Conservation (phyloP, 2,113 vertebrate species). For the Circaetus cinerascens region DNA sequence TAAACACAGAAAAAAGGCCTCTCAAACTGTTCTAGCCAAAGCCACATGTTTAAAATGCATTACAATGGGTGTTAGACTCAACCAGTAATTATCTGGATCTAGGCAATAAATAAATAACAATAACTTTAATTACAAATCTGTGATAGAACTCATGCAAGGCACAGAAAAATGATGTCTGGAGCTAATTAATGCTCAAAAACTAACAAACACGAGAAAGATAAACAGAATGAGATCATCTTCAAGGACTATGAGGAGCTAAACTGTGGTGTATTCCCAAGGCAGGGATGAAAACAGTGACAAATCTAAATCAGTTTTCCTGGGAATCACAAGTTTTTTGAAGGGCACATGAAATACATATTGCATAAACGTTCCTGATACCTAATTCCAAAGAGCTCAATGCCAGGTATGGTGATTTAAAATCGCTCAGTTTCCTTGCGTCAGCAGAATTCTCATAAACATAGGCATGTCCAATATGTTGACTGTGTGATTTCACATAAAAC, state of each 20-base stretch:
- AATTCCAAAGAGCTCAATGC: background rate
- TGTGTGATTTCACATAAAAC: background rate
- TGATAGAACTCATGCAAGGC: background rate
- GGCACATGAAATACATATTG: background rate
- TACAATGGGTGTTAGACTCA: background rate
- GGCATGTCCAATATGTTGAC: background rate
- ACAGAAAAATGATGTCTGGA: background rate
- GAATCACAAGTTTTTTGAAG: background rate
- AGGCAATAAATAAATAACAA: background rate
- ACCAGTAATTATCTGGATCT: background rate
- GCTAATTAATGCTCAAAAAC: background rate
- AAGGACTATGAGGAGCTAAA: background rate
- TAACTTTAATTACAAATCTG: background rate
- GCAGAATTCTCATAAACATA: background rate
- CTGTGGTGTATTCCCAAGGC: background rate
- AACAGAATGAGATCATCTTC: background rate
- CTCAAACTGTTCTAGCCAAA: background rate
- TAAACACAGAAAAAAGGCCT: background rate
- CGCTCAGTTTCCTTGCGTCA: rapidly evolving
- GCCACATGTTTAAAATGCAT: background rate
- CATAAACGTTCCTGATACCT: background rate
- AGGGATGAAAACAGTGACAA: background rate
- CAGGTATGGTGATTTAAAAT: background rate
- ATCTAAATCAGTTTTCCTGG: background rate
- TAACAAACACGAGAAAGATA: background rate